Percentiles rank a stretch among this genome's conserved stretches.
phyloP scores from a whole-genome alignment of 2,888 invertebrate species.

The Nowickia ferox region DNA sequence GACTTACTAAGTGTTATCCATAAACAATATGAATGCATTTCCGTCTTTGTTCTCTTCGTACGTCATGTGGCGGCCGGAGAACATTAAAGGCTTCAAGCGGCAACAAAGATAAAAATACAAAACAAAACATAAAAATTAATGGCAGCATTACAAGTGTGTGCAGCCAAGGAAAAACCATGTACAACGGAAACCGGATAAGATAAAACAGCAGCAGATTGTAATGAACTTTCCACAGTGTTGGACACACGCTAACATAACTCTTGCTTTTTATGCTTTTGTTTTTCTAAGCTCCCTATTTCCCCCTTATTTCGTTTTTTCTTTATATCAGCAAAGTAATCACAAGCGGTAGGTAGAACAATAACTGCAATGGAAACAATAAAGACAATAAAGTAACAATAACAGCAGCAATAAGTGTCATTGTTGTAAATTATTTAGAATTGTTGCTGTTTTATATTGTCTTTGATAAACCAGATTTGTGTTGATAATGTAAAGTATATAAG shows the following conservation, averaged over 20 bases:
- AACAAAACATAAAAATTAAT: slow-evolving; percentile 24
- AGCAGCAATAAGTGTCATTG: slow-evolving; percentile 78
- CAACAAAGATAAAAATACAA: slow-evolving; percentile 29
- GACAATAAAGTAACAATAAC: slow-evolving; percentile 50
- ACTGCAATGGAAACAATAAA: slow-evolving; percentile 29
- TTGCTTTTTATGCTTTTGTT: neutral
- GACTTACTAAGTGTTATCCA: slow-evolving; percentile 75
- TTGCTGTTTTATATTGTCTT: slow-evolving; percentile 29
- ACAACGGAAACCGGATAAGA: slow-evolving; percentile 69
- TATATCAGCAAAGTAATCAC: slow-evolving; percentile 53
- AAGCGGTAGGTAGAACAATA: slow-evolving; percentile 42
- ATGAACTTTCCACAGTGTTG: slow-evolving; percentile 60
- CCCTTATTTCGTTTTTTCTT: neutral
- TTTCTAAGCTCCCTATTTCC: neutral
- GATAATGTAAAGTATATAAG: slow-evolving; percentile 22
- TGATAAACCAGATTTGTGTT: slow-evolving; percentile 12
- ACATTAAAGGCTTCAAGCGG: slow-evolving; percentile 62
- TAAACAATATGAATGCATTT: slow-evolving; percentile 77
- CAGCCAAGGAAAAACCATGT: slow-evolving; percentile 54
- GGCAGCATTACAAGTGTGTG: slow-evolving; percentile 30
- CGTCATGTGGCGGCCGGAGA: slow-evolving; percentile 30
- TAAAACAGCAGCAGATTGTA: slow-evolving; percentile 69
- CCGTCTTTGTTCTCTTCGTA: neutral
- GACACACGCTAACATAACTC: slow-evolving; percentile 46
- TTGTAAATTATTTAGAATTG: slow-evolving; percentile 79